A percentile compares a stretch with the other conserved stretches of the same genome.
These are phyloP conservation scores for Eurytoma californica DNA, from an alignment of 2,888 invertebrate species.

Conservation along the genomic window DNA sequence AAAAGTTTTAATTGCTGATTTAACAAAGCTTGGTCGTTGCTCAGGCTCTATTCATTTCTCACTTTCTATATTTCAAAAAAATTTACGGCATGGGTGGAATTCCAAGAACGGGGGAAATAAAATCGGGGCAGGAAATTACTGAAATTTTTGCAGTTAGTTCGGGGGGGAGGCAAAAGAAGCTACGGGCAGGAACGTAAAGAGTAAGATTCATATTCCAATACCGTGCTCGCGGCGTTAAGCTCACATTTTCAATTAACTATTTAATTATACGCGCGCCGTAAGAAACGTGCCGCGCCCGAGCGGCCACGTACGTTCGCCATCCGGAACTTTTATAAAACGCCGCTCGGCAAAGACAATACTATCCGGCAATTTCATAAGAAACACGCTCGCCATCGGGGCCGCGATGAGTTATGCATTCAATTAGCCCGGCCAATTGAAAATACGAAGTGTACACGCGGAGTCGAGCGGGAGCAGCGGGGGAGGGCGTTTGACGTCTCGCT, in stretches of 20 bases:
- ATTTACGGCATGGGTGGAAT: too few relatives aligned
- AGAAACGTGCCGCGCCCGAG: slow-evolving; percentile 15
- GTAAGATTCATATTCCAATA: slow-evolving; percentile 42
- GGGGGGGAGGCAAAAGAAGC: background rate
- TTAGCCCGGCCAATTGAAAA: slow-evolving; percentile 55
- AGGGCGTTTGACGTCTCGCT: slow-evolving; percentile 43
- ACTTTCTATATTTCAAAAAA: too few relatives aligned
- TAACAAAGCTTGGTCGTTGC: too few relatives aligned
- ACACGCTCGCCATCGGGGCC: slow-evolving; percentile 56
- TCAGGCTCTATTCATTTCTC: too few relatives aligned
- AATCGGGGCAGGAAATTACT: background rate
- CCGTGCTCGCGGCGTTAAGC: background rate
- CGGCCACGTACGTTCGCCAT: background rate
- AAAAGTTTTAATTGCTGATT: too few relatives aligned
- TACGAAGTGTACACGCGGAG: background rate
- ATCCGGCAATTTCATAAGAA: slow-evolving; percentile 63
- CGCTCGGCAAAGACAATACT: slow-evolving; percentile 45
- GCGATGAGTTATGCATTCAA: slow-evolving; percentile 66
- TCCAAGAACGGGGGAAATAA: too few relatives aligned
- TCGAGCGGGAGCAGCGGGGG: background rate
- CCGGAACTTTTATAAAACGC: slow-evolving; percentile 17
- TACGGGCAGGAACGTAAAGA: slow-evolving; percentile 12
- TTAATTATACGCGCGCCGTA: slow-evolving; percentile 57
- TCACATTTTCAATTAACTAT: slow-evolving; percentile 60
- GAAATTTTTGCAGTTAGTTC: background rate